Evolutionary conservation across 2,888 invertebrate species (phyloP).

Genomic region (Mimas tiliae): DNA sequence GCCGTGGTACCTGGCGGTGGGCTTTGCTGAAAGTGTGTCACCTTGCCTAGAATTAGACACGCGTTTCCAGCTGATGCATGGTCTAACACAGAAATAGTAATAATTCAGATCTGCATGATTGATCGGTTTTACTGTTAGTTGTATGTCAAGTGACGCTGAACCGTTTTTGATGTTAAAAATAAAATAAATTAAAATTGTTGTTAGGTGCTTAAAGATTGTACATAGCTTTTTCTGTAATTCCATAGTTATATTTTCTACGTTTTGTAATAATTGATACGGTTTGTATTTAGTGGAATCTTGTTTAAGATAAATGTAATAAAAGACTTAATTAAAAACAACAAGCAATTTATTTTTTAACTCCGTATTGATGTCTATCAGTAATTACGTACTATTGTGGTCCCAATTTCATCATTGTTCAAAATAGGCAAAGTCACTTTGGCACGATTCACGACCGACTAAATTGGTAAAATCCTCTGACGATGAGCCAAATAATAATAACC

Average conservation of each 20-base stretch:
- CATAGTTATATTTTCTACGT: not conserved
- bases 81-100: constrained; percentile 52
- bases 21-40: constrained; percentile 74
- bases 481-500: too few relatives aligned
- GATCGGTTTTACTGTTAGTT: constrained; percentile 39
- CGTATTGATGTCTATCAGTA: not conserved
- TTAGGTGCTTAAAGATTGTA: not conserved
- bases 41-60: constrained; percentile 78
- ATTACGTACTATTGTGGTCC: too few relatives aligned
- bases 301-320: too few relatives aligned
- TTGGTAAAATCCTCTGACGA: too few relatives aligned
- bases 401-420: too few relatives aligned
- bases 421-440: too few relatives aligned
- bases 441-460: too few relatives aligned
- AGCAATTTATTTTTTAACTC: not conserved
- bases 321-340: not conserved
- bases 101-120: constrained; percentile 51
- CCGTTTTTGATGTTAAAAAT: not conserved
- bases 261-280: too few relatives aligned
- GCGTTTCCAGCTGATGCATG: constrained; percentile 65
- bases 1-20: constrained; percentile 50
- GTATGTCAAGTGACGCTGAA: not conserved
- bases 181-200: too few relatives aligned
- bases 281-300: too few relatives aligned
- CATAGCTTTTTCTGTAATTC: not conserved